A percentile compares a stretch with the other conserved stretches of the same genome.
phyloP scores from a whole-genome alignment of 2,888 invertebrate genomes.

The Chrysolina haemoptera region DNA sequence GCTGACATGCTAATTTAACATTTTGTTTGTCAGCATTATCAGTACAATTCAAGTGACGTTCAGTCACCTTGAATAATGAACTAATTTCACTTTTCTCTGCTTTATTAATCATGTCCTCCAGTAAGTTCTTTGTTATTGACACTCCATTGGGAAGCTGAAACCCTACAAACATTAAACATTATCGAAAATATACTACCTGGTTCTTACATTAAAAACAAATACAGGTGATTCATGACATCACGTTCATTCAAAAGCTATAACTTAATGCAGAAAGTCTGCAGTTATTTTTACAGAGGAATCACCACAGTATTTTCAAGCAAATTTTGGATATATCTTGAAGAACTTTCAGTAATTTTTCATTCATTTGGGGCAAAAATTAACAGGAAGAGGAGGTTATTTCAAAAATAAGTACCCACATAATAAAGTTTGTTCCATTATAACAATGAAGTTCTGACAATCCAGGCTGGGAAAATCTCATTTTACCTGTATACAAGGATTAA shows the following conservation, averaged over 20 bases:
- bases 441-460: background rate
- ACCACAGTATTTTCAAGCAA: background rate
- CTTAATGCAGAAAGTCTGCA: background rate
- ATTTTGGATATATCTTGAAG: background rate
- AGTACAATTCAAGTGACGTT: constrained; percentile 11
- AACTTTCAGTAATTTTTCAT: background rate
- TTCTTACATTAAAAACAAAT: background rate
- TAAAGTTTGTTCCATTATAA: background rate
- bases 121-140: background rate
- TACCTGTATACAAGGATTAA: background rate
- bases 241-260: background rate
- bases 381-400: background rate
- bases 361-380: background rate
- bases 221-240: background rate
- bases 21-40: background rate
- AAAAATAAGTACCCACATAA: background rate
- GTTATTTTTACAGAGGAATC: background rate
- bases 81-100: background rate
- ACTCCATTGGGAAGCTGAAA: background rate
- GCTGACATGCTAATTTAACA: background rate
- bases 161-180: background rate
- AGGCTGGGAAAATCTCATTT: background rate
- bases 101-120: background rate
- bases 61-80: background rate
- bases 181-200: background rate